Evolutionary conservation across 2,797 vertebrate species (phyloP), one percentile per base, ranked within the genome.

Genomic region (Coregonus ussuriensis): DNA sequence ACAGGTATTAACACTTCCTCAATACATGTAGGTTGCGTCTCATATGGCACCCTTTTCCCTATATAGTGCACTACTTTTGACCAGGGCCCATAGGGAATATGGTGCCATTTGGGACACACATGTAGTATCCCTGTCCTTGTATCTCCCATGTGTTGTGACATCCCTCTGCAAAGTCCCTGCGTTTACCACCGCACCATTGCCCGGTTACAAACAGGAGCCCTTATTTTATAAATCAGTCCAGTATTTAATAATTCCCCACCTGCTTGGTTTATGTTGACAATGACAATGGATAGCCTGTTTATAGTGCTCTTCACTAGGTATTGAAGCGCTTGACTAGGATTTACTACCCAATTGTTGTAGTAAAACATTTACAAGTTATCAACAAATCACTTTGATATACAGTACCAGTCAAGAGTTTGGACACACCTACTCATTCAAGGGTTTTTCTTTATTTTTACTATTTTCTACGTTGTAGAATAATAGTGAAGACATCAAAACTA

Each of bases 1-100:
- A 91, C 93, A 95, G 94, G 95, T 95, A 94, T 86, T 87, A 85
- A 63, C 59, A 63, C 59, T 63, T 63, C 25, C n/a, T 63, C 9
- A 9, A 63, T 6, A 63, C 21, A 62, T 63, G 59, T 63, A 1
- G 21, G 59, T 29, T 11, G 59, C 25, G 59, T 62, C 59, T 25
- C 59, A 25, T 25, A 9, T 63, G 59, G 59, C 59, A 25, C 59
- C n/a, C 85, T 84, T 25, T 25, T 25, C 59, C 59, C 59, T 29
- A 1, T 21, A 63, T 13, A 9, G 59, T 63, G 21, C 9, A 4
- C 59, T 73, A 78, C 73, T 1, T 76, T 88, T 83, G 25, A 47
- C 76, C 76, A 25, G n/a, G 3, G 59, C 7, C n/a, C 59, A 63
- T 1, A 1, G 9, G 59, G 59, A 63, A 63, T 13, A 4, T 2